Evolutionary conservation across 2,113 vertebrate genomes (phyloP).

Genomic region (Ornithorhynchus anatinus): DNA sequence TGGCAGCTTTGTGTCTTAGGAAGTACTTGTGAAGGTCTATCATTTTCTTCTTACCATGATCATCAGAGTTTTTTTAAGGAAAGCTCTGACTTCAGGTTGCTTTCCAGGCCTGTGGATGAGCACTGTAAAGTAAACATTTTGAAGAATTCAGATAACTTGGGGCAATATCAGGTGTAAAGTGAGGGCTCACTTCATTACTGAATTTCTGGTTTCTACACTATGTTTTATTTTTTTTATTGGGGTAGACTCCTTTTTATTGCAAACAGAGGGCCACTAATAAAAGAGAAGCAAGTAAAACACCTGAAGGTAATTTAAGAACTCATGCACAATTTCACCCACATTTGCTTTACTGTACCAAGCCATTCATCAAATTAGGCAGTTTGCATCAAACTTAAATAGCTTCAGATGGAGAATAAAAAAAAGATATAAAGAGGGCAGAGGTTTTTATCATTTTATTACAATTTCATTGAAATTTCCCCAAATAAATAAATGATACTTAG

Average conservation of each 20-base stretch:
- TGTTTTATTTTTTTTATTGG: neutral
- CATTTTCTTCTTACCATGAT: neutral
- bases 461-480: neutral
- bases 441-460: neutral
- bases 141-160: neutral
- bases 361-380: neutral
- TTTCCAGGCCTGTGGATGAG: neutral
- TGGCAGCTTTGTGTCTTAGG: neutral
- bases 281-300: neutral
- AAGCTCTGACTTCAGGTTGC: neutral
- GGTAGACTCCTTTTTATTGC: neutral
- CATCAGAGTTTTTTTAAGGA: neutral
- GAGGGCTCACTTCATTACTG: neutral
- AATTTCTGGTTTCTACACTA: neutral
- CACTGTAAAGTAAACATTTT: neutral
- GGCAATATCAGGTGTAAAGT: neutral
- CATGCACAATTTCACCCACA: neutral
- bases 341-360: neutral
- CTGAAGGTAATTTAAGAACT: neutral
- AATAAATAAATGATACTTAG: neutral
- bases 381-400: neutral
- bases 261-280: neutral
- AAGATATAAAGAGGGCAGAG: neutral
- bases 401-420: neutral
- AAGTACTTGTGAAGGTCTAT: neutral